Evolutionary conservation across 2,797 vertebrate species (phyloP), one percentile per base, ranked within the genome.

Genomic region (Microchirus variegatus): DNA sequence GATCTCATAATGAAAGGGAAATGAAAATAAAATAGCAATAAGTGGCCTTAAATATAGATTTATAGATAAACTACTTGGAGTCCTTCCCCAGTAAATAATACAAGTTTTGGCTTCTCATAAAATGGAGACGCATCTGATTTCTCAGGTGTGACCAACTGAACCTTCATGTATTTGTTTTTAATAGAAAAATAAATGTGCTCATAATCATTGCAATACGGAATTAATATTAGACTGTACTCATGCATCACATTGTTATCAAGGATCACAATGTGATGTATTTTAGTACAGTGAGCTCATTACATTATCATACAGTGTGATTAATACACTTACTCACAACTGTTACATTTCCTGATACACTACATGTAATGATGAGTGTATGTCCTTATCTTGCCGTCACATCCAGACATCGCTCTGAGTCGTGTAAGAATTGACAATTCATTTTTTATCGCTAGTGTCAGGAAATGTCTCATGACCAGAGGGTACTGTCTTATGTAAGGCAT

Each of bases 341-440:
- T n/a, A n/a, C n/a, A n/a, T n/a, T n/a, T n/a, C n/a, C n/a, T 45
- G 2, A 17, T 8, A 18, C 8, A 14, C 5, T 42, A 13, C 14
- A 40, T 31, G 38, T 4, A 40, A 15, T n/a, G 42, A 19, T 3
- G 10, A 38, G 7, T 42, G 3, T 14, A 10, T 50, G 15, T 48
- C 19, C 15, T 9, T 15, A 10, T 55, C 22, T 16, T 31, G 15
- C 16, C 44, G 35, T 50, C 44, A 35, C 18, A 44, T 63, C 59
- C 3, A 50, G 53, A 43, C 52, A 61, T 63, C 13, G 16, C 59
- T 73, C 53, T 50, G 45, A 70, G 45, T n/a, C 15, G 68, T 35
- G 37, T 70, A 73, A 80, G 82, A 82, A 75, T 51, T 78, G 44
- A 49, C 77, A 76, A 76, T 84, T 77, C 67, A 86, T 80, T 68